Base-by-base conservation (phyloP, 2,797 vertebrate genomes). In the Morelia viridis region DNA sequence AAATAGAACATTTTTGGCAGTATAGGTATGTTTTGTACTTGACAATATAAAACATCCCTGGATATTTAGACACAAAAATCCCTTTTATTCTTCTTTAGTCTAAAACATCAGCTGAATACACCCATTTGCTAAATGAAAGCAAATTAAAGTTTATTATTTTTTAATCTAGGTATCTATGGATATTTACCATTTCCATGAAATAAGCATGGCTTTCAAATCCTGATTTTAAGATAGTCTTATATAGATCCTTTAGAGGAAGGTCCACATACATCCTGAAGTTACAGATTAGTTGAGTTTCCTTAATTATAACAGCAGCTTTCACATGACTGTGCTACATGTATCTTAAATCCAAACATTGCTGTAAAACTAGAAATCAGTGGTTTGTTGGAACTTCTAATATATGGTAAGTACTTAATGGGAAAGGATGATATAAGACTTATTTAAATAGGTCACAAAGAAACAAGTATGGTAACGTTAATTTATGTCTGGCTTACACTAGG, bases 11-110 rank as follows among this genome's bases (percentile, higher is more conserved):
- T 92, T 93, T 56, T 90, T 0, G 0, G 53, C 90, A 92, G 94
- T 93, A 89, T 91, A 2, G 71, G 35, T 85, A 0, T 50, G 41
- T 92, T 91, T 50, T 90, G 89, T 94, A 87, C 90, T 87, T 35
- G 1, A 56, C 0, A 12, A 17, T 76, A 26, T 68, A 35, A 91
- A 61, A 50, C 26, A 89, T 26, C 53, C 22, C 62, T 65, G 15
- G 50, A 56, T 46, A 22, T 86, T 22, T 28, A 6, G 41, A 4
- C 76, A 62, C 41, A 26, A 57, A 86, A 85, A 31, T 85, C 12
- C 9, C 80, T 41, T 80, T 58, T 28, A 46, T 46, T 90, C 1
- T 90, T 60, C 9, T 9, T 71, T 76, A 26, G 35, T n/a, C 28
- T 89, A 90, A 90, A 85, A 65, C 46, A 68, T 60, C 56, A 76